Conservation (phyloP, 2,113 vertebrate genomes). For the Capreolus pygargus region DNA sequence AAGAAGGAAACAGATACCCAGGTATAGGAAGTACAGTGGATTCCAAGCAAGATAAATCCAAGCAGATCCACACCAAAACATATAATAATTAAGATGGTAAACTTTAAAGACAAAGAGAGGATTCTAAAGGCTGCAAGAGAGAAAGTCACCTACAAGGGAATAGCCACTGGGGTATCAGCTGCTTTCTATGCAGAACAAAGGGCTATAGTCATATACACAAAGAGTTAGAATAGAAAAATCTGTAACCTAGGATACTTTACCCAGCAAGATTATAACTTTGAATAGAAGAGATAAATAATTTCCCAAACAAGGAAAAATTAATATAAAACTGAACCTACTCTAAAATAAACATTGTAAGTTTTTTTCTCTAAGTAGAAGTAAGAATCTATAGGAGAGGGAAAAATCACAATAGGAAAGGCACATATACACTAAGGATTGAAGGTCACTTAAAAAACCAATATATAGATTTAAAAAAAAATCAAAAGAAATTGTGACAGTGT, state of each 20-base stretch:
- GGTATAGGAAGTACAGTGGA: background rate
- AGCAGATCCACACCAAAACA: background rate
- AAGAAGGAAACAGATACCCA: background rate
- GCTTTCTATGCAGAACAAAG: background rate
- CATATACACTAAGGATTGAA: background rate
- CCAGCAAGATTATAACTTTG: background rate
- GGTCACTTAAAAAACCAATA: background rate
- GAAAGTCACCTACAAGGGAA: background rate
- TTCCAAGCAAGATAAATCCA: background rate
- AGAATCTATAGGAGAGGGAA: background rate
- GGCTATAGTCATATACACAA: background rate
- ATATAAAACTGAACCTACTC: background rate
- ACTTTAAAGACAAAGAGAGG: background rate
- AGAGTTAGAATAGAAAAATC: background rate
- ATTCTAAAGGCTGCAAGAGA: background rate
- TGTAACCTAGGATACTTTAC: background rate
- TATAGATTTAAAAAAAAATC: background rate
- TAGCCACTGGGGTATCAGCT: background rate
- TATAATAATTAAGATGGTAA: background rate
- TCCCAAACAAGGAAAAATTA: background rate
- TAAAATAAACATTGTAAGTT: background rate
- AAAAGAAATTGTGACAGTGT: background rate
- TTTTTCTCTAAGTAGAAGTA: background rate
- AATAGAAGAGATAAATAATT: background rate
- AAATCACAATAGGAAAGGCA: background rate